These are phyloP conservation scores for Tangara arthus DNA, from an alignment of 2,797 vertebrate species.

Conservation along the genomic window DNA sequence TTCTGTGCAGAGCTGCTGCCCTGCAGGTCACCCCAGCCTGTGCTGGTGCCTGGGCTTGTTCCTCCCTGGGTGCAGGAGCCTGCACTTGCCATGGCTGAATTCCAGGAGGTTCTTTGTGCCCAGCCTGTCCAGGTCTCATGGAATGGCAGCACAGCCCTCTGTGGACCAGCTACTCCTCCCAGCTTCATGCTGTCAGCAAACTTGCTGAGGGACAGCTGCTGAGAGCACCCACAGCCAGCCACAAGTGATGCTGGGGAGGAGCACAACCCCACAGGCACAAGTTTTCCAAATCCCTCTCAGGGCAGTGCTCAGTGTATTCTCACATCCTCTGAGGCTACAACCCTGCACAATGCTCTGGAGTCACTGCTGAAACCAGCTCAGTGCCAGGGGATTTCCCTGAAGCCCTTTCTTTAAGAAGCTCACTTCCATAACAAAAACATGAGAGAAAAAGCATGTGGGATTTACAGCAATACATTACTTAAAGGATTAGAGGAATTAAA, in stretches of 20 bases:
- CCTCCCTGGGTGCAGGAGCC: not conserved
- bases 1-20: not conserved
- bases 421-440: not conserved
- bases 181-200: not conserved
- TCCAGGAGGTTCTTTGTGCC: not conserved
- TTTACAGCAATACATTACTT: not conserved
- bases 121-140: not conserved
- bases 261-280: not conserved
- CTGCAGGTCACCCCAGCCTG: not conserved
- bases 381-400: not conserved
- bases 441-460: not conserved
- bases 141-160: not conserved
- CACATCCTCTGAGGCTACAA: accelerated
- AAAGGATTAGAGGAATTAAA: conserved; percentile 18
- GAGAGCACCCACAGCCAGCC: not conserved
- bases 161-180: not conserved
- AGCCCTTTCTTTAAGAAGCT: not conserved
- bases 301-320: accelerated
- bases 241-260: not conserved
- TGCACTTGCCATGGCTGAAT: not conserved
- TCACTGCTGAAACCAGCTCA: not conserved
- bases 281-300: not conserved
- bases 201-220: not conserved
- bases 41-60: not conserved
- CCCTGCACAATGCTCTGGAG: not conserved